phyloP scores from a whole-genome alignment of 2,113 vertebrate species.

The Phrynosoma blainvillii region DNA sequence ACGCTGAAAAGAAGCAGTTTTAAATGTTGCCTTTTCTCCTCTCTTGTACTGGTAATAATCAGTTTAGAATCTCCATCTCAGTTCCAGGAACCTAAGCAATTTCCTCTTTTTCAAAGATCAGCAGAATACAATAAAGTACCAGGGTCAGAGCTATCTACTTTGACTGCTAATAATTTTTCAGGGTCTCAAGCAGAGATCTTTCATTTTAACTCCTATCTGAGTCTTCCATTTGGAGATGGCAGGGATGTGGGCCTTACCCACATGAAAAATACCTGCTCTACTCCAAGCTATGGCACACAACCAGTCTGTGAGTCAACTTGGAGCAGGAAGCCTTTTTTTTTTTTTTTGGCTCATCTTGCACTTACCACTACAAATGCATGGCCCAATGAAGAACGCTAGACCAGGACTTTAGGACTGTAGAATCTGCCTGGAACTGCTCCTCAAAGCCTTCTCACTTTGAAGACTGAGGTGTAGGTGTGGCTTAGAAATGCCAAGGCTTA shows the following conservation, averaged over 20 bases:
- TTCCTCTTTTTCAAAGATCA: neutral
- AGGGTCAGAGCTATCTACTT: neutral
- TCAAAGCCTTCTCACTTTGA: neutral
- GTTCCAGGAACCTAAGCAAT: neutral
- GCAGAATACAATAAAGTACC: neutral
- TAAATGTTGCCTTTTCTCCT: neutral
- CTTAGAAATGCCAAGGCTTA: constrained; percentile 66
- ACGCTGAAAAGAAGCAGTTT: neutral
- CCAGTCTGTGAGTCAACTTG: neutral
- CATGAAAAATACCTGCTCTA: neutral
- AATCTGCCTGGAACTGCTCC: neutral
- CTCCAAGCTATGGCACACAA: too few species aligned
- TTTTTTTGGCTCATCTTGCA: neutral
- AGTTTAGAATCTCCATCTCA: neutral
- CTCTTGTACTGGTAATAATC: neutral
- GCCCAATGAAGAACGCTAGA: neutral
- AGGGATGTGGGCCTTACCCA: neutral
- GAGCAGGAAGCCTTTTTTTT: neutral
- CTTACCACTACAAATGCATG: neutral
- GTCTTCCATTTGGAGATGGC: too few species aligned
- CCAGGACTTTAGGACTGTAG: too few species aligned
- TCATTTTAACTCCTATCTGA: too few species aligned
- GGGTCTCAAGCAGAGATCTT: too few species aligned
- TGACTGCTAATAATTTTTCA: too few species aligned
- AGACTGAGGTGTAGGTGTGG: neutral